Evolutionary conservation across 1,140 invertebrate genomes (phyloP), one percentile per base, ranked within the genome.

Genomic region (Ectropis grisescens): DNA sequence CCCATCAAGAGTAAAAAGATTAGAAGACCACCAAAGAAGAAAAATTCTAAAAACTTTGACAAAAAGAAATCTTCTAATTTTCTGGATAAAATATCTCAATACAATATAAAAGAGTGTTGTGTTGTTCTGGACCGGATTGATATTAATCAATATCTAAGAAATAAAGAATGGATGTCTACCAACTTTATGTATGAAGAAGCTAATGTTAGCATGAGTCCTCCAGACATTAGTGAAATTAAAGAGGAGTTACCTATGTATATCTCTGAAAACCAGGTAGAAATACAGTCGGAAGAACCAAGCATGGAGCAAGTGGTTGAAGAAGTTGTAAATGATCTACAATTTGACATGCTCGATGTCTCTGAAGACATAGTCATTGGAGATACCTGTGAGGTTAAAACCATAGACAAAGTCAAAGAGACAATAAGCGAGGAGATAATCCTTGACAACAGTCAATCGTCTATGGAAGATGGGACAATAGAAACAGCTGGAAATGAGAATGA

Each of bases 331-430:
- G 61, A 69, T 15, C 42, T 81, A 13, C 75, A 76, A 13, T 57
- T 74, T 46, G 72, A 78, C 34, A 78, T 81, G 72, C 44, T 81
- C 29, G 75, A 78, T 50, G 72, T 81, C 4, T 81, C 72, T 2
- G 76, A 78, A 49, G 76, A 81, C 30, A 81, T 81, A 27, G 60
- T 72, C 11, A 74, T 81, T 41, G 71, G 61, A 5, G 69, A 72
- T 26, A 55, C 33, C 23, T 74, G 54, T 47, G 72, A 74, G 31
- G 32, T 58, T 0, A 76, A 78, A 31, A 43, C 25, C 23, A 50
- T 49, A 32, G 61, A 64, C 25, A 69, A 67, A 33, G 52, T 47
- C 22, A 54, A 33, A 33, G 22, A 38, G 8, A 13, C 55, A 6
- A 58, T 76, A 24, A 56, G 37, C 52, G 76, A 81, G 45, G 76